Percentiles rank a stretch among this genome's conserved stretches.
Evolutionary conservation across 2,888 invertebrate genomes (phyloP).

Genomic region (Aphodius granarius): DNA sequence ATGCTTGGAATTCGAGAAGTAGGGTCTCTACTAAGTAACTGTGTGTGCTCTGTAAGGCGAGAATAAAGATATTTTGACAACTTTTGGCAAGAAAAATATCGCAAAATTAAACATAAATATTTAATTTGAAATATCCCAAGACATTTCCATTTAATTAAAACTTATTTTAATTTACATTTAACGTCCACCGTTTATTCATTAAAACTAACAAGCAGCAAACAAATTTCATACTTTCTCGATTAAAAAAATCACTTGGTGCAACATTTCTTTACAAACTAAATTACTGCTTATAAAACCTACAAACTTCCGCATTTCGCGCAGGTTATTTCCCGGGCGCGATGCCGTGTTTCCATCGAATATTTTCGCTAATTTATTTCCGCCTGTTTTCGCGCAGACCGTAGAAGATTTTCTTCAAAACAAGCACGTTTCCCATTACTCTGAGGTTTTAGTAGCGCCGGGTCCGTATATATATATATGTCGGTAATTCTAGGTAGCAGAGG

Average conservation of each 20-base stretch:
- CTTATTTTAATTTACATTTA: too few relatives aligned
- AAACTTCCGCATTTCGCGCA: background rate
- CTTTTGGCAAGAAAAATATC: too few relatives aligned
- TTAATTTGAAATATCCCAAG: background rate
- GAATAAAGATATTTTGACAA: conserved; percentile 36
- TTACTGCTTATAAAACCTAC: background rate
- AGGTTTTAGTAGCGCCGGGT: background rate
- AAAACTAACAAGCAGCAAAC: too few relatives aligned
- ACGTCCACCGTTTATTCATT: too few relatives aligned
- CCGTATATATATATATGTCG: background rate
- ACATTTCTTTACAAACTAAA: too few relatives aligned
- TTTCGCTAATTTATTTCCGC: background rate
- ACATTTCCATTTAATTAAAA: conserved; percentile 8
- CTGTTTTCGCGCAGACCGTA: background rate
- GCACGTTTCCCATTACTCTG: background rate
- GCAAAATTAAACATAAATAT: background rate
- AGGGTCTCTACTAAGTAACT: conserved; percentile 85
- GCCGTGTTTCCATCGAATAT: background rate
- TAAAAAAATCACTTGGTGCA: too few relatives aligned
- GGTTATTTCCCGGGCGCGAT: background rate
- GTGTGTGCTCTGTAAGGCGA: background rate
- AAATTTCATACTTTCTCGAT: too few relatives aligned
- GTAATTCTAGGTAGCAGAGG: background rate
- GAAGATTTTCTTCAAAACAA: background rate
- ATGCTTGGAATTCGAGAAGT: conserved; percentile 89